Evolutionary conservation across 2,797 vertebrate species (phyloP), one percentile per base, ranked within the genome.

Genomic region (Mionectes olivaceus): DNA sequence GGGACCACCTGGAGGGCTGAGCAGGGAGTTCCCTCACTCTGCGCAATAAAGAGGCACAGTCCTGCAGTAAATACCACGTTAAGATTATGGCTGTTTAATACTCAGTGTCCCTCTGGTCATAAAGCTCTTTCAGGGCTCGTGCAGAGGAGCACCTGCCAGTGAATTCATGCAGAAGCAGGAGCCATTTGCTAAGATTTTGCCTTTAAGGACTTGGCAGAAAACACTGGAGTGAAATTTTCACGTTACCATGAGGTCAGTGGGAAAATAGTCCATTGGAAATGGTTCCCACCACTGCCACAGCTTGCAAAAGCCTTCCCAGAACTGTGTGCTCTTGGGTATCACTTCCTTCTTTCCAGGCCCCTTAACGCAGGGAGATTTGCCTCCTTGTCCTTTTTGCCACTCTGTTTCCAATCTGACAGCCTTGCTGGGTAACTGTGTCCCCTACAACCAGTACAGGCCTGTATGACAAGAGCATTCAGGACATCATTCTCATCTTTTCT

Each of bases 1-100:
- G 96, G 95, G 96, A 94, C 96, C 97, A 96, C 95, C 94, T 94
- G 96, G 91, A 96, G 95, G 96, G 92, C 90, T 93, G 95, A 94
- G 94, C 67, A 94, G 97, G 96, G 96, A 93, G 89, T 94, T 92
- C 74, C 94, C 90, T 88, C 16, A 28, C 79, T 28, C 49, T n/a
- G 68, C 1, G 13, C 84, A 87, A 67, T 74, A n/a, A 73, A 84
- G 86, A 81, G 79, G 83, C 81, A 61, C 69, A 61, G 73, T 79
- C 84, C 88, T 59, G 85, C 71, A 27, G 84, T 92, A 87, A 92
- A 89, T 76, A 87, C 92, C 78, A 50, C 80, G 12, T 35, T 78
- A 41, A 46, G 89, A 79, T 70, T 35, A 11, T 14, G 75, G 92
- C 69, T 94, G 59, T 2, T 77, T 80, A 27, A 77, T 32, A 88